These are phyloP conservation scores for Idris sp. DNA, from an alignment of 1,140 invertebrate species.

Conservation along the genomic window DNA sequence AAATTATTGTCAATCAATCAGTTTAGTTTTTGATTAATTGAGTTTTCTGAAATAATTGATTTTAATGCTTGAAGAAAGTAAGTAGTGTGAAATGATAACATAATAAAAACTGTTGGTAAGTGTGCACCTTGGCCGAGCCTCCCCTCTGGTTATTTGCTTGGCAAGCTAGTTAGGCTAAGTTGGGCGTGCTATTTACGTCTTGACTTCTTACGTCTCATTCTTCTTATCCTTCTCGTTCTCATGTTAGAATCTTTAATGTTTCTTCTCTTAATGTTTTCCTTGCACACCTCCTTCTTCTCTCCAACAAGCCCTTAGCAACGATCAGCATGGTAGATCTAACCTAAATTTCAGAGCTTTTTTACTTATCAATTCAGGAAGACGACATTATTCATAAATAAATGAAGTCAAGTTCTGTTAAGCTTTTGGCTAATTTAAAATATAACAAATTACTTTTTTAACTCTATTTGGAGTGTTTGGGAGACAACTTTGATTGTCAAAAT, in stretches of 20 bases:
- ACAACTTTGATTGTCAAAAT: too few species aligned
- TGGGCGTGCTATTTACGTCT: conserved; percentile 76
- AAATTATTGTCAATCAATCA: too few species aligned
- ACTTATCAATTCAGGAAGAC: conserved; percentile 27
- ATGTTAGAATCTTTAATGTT: conserved; percentile 23
- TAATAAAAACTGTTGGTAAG: conserved; percentile 64
- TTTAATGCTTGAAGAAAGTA: conserved; percentile 34
- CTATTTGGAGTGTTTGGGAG: too few species aligned
- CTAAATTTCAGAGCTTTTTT: conserved; percentile 61
- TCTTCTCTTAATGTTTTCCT: conserved; percentile 40
- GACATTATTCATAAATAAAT: too few species aligned
- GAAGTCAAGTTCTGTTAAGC: too few species aligned
- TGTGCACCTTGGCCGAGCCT: conserved; percentile 63
- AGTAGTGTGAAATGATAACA: conserved; percentile 48
- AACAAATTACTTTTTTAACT: too few species aligned
- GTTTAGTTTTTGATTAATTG: too few species aligned
- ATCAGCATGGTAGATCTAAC: conserved; percentile 69
- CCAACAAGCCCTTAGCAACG: too few species aligned
- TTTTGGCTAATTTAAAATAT: conserved; percentile 9
- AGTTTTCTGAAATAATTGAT: too few species aligned
- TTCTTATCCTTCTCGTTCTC: conserved; percentile 50
- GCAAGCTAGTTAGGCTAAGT: conserved; percentile 74
- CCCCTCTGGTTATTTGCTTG: conserved; percentile 69
- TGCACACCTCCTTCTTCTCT: conserved; percentile 61
- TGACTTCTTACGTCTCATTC: conserved; percentile 72